Conservation (phyloP, 2,113 vertebrate species). For the Bujurquina vittata region DNA sequence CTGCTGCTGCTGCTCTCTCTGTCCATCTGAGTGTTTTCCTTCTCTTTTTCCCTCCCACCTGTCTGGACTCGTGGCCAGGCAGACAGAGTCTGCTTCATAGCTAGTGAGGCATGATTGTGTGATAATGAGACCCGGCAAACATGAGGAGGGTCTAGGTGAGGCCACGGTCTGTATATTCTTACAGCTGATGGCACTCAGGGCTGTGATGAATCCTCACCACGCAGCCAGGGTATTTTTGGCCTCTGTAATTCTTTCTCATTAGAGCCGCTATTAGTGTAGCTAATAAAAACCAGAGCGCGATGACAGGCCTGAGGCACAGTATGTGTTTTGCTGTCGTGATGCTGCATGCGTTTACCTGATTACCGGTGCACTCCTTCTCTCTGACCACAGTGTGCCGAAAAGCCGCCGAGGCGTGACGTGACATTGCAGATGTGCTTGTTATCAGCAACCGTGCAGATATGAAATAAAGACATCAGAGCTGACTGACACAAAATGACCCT, state of each 20-base stretch:
- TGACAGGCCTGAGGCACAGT: background rate
- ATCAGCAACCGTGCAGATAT: slow-evolving; percentile 6
- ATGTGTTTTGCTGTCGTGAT: background rate
- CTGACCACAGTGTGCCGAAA: background rate
- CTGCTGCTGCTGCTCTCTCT: rapidly evolving
- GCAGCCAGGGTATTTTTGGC: slow-evolving; percentile 61
- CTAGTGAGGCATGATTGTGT: slow-evolving; percentile 47
- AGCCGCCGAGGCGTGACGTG: slow-evolving; percentile 4
- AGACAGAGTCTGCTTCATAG: slow-evolving; percentile 36
- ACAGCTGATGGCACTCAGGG: slow-evolving; percentile 21
- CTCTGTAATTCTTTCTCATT: slow-evolving; percentile 63
- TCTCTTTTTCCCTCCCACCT: slow-evolving; percentile 46
- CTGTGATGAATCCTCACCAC: slow-evolving; percentile 13
- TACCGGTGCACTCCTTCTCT: background rate
- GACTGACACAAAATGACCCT: slow-evolving; percentile 52
- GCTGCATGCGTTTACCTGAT: background rate
- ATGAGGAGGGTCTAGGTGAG: slow-evolving; percentile 12
- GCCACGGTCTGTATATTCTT: slow-evolving; percentile 54
- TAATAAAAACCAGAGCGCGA: slow-evolving; percentile 53
- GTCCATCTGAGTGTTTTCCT: slow-evolving; percentile 1
- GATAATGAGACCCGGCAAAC: slow-evolving; percentile 57
- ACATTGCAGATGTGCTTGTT: slow-evolving; percentile 25
- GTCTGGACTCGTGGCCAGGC: slow-evolving; percentile 44
- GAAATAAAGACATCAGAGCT: slow-evolving; percentile 56
- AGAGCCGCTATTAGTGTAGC: slow-evolving; percentile 46